Percentiles rank a stretch among this genome's conserved stretches.
Conservation (phyloP, 2,113 vertebrate species). For the Oryzias curvinotus region DNA sequence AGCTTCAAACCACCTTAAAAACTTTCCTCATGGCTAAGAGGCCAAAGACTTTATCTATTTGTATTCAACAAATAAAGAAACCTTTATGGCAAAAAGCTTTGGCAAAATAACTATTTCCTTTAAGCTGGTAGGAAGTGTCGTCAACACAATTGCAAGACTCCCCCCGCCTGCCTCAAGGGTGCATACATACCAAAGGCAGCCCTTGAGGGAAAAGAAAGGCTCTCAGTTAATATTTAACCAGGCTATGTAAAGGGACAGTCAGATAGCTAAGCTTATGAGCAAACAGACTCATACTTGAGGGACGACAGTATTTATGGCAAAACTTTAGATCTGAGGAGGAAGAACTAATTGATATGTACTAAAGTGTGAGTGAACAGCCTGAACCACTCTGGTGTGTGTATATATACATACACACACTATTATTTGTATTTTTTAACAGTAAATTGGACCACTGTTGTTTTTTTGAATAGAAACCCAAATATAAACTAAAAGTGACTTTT, state of each 20-base stretch:
- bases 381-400: background rate
- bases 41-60: background rate
- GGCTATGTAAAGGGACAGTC: constrained; percentile 51
- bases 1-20: constrained; percentile 8
- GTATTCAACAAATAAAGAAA: constrained; percentile 1
- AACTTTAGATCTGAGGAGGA: constrained; percentile 13
- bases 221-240: constrained; percentile 66
- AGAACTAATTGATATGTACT: constrained; percentile 8
- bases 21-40: background rate
- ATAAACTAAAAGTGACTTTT: too few relatives aligned
- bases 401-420: background rate
- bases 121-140: constrained; percentile 36
- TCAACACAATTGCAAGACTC: constrained; percentile 17
- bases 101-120: constrained; percentile 26
- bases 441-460: too few relatives aligned
- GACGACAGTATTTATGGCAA: constrained; percentile 19
- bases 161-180: constrained; percentile 9
- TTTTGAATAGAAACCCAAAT: too few relatives aligned
- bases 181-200: constrained; percentile 60
- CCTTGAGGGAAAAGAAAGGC: constrained; percentile 46
- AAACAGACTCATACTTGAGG: constrained; percentile 43
- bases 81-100: constrained; percentile 2
- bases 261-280: constrained; percentile 58
- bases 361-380: background rate
- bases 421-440: background rate